Base-by-base conservation (phyloP, 1,140 invertebrate species). In the Zelostemma sp. region DNA sequence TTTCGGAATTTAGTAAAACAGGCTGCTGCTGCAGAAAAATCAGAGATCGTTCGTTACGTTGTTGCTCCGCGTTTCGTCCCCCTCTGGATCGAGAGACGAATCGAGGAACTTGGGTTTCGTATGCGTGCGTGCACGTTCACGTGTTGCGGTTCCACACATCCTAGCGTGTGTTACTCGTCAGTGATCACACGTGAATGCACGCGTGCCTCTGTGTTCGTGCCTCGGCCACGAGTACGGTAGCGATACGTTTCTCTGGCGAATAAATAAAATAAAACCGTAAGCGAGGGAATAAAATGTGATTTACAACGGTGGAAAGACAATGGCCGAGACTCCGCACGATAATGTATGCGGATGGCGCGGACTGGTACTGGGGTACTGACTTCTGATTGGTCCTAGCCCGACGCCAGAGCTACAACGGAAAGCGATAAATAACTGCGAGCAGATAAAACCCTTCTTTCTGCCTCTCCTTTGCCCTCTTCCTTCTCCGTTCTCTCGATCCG, bases 241-340 rank as follows among this genome's bases (percentile, higher is more conserved):
- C 82, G 80, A 83, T 82, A 81, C 81, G 80, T 80, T 81, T 82
- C 79, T 81, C 80, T 74, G 78, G 73, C 80, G 80, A 84, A 84
- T 72, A 75, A 82, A 80, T 76, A 84, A 82, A 85, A 85, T 79
- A 79, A 84, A 82, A 84, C 76, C 76, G 80, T 81, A 83, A 82
- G 81, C 80, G 75, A 82, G 83, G 80, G 80, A 85, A 85, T 85
- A 85, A 84, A 85, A 85, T 85, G 82, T 85, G 83, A 84, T 85
- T 85, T 85, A 85, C 82, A 84, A 84, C 81, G 74, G 75, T 81
- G 77, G 77, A 85, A 85, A 85, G 83, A 85, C 83, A 85, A 85
- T 85, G 83, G 83, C 79, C 80, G 80, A 81, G 80, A 74, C 75
- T 76, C 75, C 73, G 77, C 80, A 83, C 79, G 82, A 85, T 85